These are phyloP conservation scores for Lasioglossum leucozonium DNA, from an alignment of 2,888 invertebrate genomes.

Conservation along the genomic window DNA sequence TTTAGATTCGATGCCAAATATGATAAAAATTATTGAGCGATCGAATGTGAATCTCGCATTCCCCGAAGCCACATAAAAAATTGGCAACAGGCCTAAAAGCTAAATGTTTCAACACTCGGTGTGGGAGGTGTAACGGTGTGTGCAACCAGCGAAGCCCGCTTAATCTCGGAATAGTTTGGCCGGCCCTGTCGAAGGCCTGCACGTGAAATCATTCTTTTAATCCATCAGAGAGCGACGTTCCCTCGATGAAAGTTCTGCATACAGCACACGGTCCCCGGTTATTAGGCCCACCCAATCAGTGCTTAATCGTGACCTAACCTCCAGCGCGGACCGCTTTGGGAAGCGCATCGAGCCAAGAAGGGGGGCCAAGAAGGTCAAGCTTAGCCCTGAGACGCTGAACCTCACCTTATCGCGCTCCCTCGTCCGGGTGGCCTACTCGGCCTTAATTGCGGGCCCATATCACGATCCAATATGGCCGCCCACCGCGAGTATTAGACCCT, in stretches of 20 bases:
- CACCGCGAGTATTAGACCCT: conserved; percentile 80
- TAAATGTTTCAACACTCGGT: neutral
- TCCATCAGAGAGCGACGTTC: conserved; percentile 59
- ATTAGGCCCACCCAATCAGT: conserved; percentile 81
- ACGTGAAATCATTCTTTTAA: conserved; percentile 60
- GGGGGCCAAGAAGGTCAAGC: conserved; percentile 79
- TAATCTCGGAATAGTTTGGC: neutral
- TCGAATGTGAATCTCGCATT: neutral
- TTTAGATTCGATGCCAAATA: too few species aligned
- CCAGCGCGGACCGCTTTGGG: conserved; percentile 72
- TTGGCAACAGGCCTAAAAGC: neutral
- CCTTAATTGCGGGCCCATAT: conserved; percentile 84
- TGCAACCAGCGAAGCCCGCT: neutral
- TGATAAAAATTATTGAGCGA: neutral
- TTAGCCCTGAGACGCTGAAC: conserved; percentile 79
- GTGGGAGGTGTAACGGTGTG: neutral
- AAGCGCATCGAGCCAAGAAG: conserved; percentile 70
- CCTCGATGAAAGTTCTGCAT: conserved; percentile 73
- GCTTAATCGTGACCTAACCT: conserved; percentile 82
- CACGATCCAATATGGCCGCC: conserved; percentile 85
- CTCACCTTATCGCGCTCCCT: conserved; percentile 82
- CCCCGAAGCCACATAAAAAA: neutral
- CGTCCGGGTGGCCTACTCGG: conserved; percentile 84
- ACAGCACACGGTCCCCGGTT: conserved; percentile 75
- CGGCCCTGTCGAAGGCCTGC: conserved; percentile 29